Evolutionary conservation across 2,888 invertebrate species (phyloP).

Genomic region (Standfussiana lucernea): DNA sequence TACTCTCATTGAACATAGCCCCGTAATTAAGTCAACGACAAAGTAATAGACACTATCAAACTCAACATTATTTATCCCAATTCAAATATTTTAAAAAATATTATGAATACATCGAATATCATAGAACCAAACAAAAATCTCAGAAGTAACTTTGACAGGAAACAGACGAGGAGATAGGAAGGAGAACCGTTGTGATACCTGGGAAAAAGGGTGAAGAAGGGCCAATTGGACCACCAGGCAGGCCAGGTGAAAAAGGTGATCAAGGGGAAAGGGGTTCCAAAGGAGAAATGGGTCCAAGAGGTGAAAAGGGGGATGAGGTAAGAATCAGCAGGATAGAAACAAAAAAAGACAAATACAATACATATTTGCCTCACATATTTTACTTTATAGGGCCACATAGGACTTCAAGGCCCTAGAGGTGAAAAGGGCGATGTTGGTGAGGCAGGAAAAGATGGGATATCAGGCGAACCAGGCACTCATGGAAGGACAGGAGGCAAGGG

Average conservation of each 20-base stretch:
- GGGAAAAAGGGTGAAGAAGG: conserved; percentile 79
- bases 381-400: conserved; percentile 45
- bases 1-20: background rate
- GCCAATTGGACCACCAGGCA: conserved; percentile 85
- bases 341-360: background rate
- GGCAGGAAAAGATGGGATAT: conserved; percentile 91
- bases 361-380: background rate
- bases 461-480: conserved; percentile 93
- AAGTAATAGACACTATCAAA: background rate
- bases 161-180: conserved; percentile 73
- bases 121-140: conserved; percentile 62
- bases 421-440: conserved; percentile 84
- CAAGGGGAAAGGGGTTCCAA: conserved; percentile 89
- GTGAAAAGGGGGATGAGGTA: conserved; percentile 88
- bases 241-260: conserved; percentile 89
- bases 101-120: background rate
- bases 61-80: background rate
- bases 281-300: conserved; percentile 79
- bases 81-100: background rate
- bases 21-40: background rate
- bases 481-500: conserved; percentile 93
- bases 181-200: conserved; percentile 71
- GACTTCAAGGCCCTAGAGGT: conserved; percentile 74
- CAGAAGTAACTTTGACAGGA: conserved; percentile 79
- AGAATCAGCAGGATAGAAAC: conserved; percentile 22